Conservation (phyloP, 2,888 invertebrate genomes). For the Ferrisia virgata region DNA sequence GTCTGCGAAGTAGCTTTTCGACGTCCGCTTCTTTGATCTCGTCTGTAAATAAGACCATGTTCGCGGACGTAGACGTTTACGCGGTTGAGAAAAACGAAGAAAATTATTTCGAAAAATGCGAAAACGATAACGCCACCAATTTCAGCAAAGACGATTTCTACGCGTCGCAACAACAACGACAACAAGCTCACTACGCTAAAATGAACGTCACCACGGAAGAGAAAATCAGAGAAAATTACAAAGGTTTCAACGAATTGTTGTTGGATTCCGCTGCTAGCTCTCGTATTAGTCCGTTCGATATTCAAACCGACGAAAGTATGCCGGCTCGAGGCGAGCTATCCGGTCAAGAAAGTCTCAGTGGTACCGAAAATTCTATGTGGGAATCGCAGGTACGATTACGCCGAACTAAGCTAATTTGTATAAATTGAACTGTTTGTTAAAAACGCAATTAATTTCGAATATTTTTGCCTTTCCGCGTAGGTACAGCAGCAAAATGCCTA, state of each 20-base stretch:
- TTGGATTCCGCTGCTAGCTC: conserved; percentile 17
- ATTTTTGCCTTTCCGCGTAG: neutral
- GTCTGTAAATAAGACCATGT: conserved; percentile 32
- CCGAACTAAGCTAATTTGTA: too few relatives aligned
- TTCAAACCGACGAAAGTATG: conserved; percentile 82
- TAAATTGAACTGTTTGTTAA: too few relatives aligned
- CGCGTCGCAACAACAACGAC: neutral
- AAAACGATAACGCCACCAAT: neutral
- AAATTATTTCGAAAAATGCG: neutral
- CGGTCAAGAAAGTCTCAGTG: conserved; percentile 68
- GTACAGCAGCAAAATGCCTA: neutral
- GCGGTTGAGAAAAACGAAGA: neutral
- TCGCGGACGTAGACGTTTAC: conserved; percentile 31
- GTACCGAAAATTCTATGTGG: conserved; percentile 73
- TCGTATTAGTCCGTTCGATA: conserved; percentile 58
- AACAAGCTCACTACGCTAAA: neutral
- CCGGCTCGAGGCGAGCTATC: conserved; percentile 82
- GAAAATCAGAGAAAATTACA: neutral
- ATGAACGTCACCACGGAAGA: neutral
- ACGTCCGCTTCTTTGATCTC: conserved; percentile 37
- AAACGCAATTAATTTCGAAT: neutral
- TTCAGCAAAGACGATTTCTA: neutral
- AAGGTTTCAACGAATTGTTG: neutral
- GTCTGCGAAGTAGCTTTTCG: conserved; percentile 22
- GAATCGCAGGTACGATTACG: conserved; percentile 37